Evolutionary conservation across 2,113 vertebrate species (phyloP), one percentile per base, ranked within the genome.

Genomic region (Oceanodroma tethys): DNA sequence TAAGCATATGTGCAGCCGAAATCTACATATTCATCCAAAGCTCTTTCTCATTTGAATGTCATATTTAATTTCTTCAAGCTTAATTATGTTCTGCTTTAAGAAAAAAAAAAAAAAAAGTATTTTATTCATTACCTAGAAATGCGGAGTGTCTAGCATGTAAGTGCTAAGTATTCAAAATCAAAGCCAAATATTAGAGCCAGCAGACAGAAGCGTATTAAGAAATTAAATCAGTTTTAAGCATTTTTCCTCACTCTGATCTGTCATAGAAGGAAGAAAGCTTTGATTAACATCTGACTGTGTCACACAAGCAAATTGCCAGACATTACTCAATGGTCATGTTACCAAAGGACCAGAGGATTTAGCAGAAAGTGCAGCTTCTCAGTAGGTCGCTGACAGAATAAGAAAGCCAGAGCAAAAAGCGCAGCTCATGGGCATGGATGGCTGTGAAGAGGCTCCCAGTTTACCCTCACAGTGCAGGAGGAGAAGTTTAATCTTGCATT

Each of bases 161-260:
- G 81, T 48, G 16, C 93, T 97, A 93, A 95, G 81, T 90, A 91
- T 96, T 97, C 36, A 7, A 73, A 97, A 95, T 96, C 95, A 97
- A 97, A 96, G 94, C 84, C 78, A 96, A 94, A 88, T 95, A 91
- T 93, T 95, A 55, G 55, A 97, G 88, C 78, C 74, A 81, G 79
- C 90, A 95, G 90, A 96, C 89, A 96, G 93, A 92, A 96, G 66
- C 32, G 3, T 88, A 96, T 96, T 96, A 95, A 94, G 92, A 96
- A 96, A 96, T 96, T 95, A 96, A 97, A 94, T 96, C 88, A 89
- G 76, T 95, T 94, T 94, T 92, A 90, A 94, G 89, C 76, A 92
- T 93, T 96, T 90, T 87, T 90, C 66, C 50, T 94, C 48, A 50
- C 88, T 96, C 79, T 95, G 78, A 82, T 96, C 90, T 96, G 96